Base-by-base conservation (phyloP, 2,888 invertebrate species). In the Exocentrus adspersus region DNA sequence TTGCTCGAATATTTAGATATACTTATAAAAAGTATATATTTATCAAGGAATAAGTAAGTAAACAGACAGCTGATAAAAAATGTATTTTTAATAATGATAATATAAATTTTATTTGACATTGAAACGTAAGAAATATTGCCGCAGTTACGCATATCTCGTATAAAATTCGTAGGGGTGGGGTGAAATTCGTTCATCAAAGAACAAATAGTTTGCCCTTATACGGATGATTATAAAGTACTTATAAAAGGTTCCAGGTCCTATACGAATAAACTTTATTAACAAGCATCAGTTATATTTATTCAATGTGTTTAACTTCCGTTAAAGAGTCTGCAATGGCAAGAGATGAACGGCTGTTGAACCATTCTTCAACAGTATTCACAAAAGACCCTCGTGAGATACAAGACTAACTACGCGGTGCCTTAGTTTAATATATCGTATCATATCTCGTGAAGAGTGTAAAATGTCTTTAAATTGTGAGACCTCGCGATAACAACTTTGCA, bases 341-440 rank as follows among this genome's bases (percentile, higher is more conserved):
- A 71, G 68, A 72, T 70, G 71, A 53, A 65, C 74, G 74, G 74
- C 74, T 74, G 72, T 74, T 74, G 74, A 74, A 74, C 74, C 64
- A 71, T 71, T 70, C 70, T 67, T 68, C 70, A 65, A 65, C 68
- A 54, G 54, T 54, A 43, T 64, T 60, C 57, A 66, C 64, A 69
- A 69, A 69, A 69, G 66, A 61, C 59, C 66, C 66, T 62, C 54
- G 54, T 54, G 65, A 68, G 64, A 69, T 68, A 65, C 68, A 67
- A 69, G 68, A 64, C 67, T 41, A 43, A 54, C 42, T 24, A 43
- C 28, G 54, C 54, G 54, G 42, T 43, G 54, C 64, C 72, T 63
- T 65, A 68, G 65, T 65, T 68, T 65, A 65, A 68, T 5, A 65
- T 65, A 57, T 63, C 61, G 43, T 62, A 52, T 65, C 61, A 65